phyloP scores from a whole-genome alignment of 1,140 invertebrate species.

The Notospermus geniculatus region DNA sequence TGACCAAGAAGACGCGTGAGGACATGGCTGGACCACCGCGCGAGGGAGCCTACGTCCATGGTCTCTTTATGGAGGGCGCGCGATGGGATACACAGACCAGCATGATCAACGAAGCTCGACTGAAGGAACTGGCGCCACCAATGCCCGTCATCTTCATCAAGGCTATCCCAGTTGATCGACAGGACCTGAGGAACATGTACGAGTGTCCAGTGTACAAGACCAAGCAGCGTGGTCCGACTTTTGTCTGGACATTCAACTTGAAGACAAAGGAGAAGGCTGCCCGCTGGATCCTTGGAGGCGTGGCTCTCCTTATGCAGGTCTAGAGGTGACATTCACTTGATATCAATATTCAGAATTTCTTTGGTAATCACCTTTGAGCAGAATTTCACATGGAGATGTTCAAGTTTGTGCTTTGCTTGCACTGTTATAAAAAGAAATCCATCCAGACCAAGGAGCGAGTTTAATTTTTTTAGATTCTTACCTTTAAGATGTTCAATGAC shows the following conservation, averaged over 20 bases:
- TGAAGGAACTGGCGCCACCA: constrained; percentile 88
- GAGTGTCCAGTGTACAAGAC: constrained; percentile 96
- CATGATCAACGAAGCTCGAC: constrained; percentile 82
- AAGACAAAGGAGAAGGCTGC: constrained; percentile 91
- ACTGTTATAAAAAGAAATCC: too few species aligned
- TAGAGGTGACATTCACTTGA: constrained; percentile 56
- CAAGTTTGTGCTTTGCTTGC: too few species aligned
- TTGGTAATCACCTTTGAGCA: too few species aligned
- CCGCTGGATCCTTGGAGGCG: constrained; percentile 92
- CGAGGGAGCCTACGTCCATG: constrained; percentile 91
- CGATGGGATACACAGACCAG: constrained; percentile 85
- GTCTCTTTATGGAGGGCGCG: constrained; percentile 92
- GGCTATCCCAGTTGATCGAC: constrained; percentile 87
- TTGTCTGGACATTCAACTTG: constrained; percentile 94
- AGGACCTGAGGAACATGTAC: constrained; percentile 88
- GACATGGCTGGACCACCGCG: constrained; percentile 81
- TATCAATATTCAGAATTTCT: too few species aligned
- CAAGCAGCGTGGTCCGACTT: constrained; percentile 82
- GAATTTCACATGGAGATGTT: too few species aligned
- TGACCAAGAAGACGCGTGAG: constrained; percentile 93
- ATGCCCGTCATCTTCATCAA: constrained; percentile 94
- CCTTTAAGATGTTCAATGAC: too few species aligned
- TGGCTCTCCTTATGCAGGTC: constrained; percentile 82
- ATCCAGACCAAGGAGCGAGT: too few species aligned
- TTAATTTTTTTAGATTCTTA: too few species aligned